Evolutionary conservation across 2,113 vertebrate species (phyloP).

Genomic region (Scolopax mira): DNA sequence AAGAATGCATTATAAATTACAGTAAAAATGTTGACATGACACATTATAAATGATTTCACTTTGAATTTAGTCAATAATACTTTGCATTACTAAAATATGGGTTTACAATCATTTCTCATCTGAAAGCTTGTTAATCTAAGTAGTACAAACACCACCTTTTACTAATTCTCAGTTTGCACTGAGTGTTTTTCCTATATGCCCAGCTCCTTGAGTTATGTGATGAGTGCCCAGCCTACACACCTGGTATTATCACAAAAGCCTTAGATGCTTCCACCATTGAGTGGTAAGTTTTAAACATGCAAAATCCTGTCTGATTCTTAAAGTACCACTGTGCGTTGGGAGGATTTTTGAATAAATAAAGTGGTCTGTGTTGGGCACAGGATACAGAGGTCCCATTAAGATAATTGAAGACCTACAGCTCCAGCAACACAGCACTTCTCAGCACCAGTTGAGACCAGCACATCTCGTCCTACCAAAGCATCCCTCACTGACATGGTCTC

Average conservation of each 20-base stretch:
- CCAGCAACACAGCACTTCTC: background rate
- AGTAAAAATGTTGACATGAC: background rate
- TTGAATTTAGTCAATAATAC: conserved; percentile 12
- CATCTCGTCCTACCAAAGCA: background rate
- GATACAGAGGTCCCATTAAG: background rate
- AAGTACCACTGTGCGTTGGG: accelerated
- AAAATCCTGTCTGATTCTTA: background rate
- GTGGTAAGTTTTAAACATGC: background rate
- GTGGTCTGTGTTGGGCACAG: background rate
- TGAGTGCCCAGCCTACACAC: background rate
- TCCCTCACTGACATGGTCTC: background rate
- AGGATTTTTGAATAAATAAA: background rate
- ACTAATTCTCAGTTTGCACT: background rate
- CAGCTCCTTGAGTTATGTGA: background rate
- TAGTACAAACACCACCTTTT: background rate
- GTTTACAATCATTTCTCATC: background rate
- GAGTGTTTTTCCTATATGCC: background rate
- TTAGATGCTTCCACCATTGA: background rate
- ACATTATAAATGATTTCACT: background rate
- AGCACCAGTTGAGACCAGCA: background rate
- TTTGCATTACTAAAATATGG: conserved; percentile 2
- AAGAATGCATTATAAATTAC: background rate
- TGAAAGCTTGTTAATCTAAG: background rate
- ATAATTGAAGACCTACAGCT: background rate
- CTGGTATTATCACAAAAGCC: background rate